Percentiles rank a stretch among this genome's conserved stretches.
Evolutionary conservation across 2,113 vertebrate genomes (phyloP).

Genomic region (Strix aluco): DNA sequence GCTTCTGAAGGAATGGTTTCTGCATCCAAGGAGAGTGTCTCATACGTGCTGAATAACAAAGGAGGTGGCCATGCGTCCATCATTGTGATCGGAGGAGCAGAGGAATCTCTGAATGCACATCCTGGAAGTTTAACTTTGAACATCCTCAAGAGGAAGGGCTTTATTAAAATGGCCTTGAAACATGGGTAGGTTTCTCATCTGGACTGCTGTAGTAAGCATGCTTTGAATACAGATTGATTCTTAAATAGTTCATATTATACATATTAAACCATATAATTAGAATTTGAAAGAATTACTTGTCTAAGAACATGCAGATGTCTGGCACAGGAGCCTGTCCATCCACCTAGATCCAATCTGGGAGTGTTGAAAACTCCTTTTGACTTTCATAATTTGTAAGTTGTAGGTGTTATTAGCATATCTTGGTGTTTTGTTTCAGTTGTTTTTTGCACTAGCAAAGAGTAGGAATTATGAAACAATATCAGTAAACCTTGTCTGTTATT

Average conservation of each 20-base stretch:
- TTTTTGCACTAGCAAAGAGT: slow-evolving; percentile 11
- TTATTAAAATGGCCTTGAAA: slow-evolving; percentile 78
- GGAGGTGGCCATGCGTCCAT: slow-evolving; percentile 71
- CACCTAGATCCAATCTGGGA: neutral
- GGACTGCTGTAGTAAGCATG: neutral
- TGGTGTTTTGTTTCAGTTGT: neutral
- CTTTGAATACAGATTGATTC: neutral
- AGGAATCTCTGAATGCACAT: slow-evolving; percentile 73
- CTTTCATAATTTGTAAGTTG: slow-evolving; percentile 20
- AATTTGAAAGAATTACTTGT: neutral
- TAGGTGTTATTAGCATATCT: slow-evolving; percentile 16
- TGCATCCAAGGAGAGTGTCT: slow-evolving; percentile 73
- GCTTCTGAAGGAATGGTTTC: slow-evolving; percentile 72
- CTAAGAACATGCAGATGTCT: neutral
- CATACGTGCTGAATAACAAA: slow-evolving; percentile 66
- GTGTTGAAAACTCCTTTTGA: slow-evolving; percentile 23
- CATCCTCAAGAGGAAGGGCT: slow-evolving; percentile 76
- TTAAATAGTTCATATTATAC: neutral
- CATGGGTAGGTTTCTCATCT: slow-evolving; percentile 68
- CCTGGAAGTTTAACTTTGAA: slow-evolving; percentile 73
- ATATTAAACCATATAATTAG: neutral
- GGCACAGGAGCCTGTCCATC: neutral
- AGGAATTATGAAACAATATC: slow-evolving; percentile 14
- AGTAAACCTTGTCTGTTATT: neutral
- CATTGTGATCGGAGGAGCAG: slow-evolving; percentile 77